Conservation (phyloP, 2,113 vertebrate genomes). For the Chrysemys picta region DNA sequence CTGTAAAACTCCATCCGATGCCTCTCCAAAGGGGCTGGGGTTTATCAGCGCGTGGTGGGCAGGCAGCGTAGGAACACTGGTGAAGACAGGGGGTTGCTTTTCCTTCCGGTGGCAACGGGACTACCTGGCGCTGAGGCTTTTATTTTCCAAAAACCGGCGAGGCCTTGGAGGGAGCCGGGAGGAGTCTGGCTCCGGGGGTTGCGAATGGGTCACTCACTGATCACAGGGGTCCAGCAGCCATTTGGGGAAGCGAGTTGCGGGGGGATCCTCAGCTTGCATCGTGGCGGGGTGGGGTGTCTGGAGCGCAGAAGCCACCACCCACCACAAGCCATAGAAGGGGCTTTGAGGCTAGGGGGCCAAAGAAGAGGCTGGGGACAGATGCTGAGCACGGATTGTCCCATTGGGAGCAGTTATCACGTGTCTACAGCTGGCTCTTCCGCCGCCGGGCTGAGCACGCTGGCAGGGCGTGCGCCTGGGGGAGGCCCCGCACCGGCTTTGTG, state of each 20-base stretch:
- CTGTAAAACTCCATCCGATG: neutral
- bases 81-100: neutral
- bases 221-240: neutral
- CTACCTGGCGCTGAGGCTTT: neutral
- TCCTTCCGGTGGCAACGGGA: neutral
- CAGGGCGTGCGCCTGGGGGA: no score
- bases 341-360: neutral
- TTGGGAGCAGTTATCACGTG: neutral
- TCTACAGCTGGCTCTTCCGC: neutral
- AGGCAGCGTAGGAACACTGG: neutral
- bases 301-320: neutral
- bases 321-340: neutral
- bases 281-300: neutral
- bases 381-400: neutral
- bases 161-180: neutral
- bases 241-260: neutral
- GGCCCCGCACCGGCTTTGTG: neutral
- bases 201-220: neutral
- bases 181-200: neutral
- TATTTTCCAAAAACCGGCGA: neutral
- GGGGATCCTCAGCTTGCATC: neutral
- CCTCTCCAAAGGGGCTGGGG: neutral
- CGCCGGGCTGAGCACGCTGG: neutral
- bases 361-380: neutral
- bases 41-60: neutral